phyloP scores from a whole-genome alignment of 2,797 vertebrate genomes.

The Anisognathus igniventris region DNA sequence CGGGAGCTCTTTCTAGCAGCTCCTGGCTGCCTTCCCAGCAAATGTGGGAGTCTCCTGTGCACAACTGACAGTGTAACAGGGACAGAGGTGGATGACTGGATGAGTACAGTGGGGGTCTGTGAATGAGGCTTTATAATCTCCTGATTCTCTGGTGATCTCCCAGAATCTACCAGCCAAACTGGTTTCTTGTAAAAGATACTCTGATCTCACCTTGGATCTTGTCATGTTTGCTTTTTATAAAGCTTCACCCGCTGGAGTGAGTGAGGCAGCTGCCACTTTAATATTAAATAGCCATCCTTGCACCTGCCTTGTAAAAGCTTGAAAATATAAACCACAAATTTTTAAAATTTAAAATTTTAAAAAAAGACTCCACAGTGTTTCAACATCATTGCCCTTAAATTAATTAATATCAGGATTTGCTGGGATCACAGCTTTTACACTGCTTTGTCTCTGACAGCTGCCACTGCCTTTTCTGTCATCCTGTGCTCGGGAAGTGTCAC shows the following conservation, averaged over 20 bases:
- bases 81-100: not conserved
- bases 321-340: not conserved
- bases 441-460: not conserved
- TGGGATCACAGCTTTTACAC: not conserved
- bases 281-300: not conserved
- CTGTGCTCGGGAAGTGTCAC: not conserved
- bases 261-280: not conserved
- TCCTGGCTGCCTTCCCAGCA: not conserved
- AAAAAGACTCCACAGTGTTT: not conserved
- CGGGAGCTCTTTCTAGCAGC: not conserved
- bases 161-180: not conserved
- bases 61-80: not conserved
- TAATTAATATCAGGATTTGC: not conserved
- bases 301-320: not conserved
- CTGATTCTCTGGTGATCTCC: not conserved
- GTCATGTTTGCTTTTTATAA: not conserved
- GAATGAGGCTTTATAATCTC: not conserved
- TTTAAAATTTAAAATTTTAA: not conserved
- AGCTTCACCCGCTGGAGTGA: not conserved
- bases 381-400: not conserved
- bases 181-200: not conserved
- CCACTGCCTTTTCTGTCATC: not conserved
- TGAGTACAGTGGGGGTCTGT: not conserved
- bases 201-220: not conserved
- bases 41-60: rapidly evolving